Conservation (phyloP, 2,888 invertebrate species). For the Cantharis rufa region DNA sequence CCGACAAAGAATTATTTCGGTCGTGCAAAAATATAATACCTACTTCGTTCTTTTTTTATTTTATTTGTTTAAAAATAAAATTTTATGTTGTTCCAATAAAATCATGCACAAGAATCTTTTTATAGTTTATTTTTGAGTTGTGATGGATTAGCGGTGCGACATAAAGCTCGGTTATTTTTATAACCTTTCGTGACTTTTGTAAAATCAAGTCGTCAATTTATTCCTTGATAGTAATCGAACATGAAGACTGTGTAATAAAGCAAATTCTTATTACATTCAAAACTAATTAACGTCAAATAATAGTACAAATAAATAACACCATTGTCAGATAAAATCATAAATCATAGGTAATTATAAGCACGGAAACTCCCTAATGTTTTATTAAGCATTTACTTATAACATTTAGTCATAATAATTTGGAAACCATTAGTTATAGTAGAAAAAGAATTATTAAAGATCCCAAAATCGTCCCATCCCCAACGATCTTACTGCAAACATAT, state of each 20-base stretch:
- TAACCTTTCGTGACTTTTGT: constrained; percentile 8
- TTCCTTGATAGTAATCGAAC: constrained; percentile 11
- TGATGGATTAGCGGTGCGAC: background rate
- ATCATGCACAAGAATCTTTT: constrained; percentile 6
- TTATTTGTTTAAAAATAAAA: background rate
- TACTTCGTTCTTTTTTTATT: background rate
- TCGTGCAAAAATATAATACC: background rate
- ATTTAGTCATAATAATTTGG: background rate
- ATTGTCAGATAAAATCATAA: constrained; percentile 10
- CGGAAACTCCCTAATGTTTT: background rate
- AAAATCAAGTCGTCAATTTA: constrained; percentile 11
- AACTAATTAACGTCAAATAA: constrained; percentile 17
- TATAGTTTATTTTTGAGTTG: background rate
- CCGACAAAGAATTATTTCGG: background rate
- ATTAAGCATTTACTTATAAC: background rate
- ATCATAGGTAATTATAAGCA: constrained; percentile 10
- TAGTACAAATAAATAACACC: constrained; percentile 12
- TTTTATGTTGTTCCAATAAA: background rate
- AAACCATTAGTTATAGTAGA: background rate
- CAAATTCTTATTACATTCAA: constrained; percentile 15
- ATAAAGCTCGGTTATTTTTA: constrained; percentile 7
- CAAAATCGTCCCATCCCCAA: too few species aligned
- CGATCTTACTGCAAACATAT: too few species aligned
- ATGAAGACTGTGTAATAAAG: constrained; percentile 9
- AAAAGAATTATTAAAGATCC: background rate